Evolutionary conservation across 1,140 invertebrate species (phyloP), one percentile per base, ranked within the genome.

Genomic region (Megathymus violae): DNA sequence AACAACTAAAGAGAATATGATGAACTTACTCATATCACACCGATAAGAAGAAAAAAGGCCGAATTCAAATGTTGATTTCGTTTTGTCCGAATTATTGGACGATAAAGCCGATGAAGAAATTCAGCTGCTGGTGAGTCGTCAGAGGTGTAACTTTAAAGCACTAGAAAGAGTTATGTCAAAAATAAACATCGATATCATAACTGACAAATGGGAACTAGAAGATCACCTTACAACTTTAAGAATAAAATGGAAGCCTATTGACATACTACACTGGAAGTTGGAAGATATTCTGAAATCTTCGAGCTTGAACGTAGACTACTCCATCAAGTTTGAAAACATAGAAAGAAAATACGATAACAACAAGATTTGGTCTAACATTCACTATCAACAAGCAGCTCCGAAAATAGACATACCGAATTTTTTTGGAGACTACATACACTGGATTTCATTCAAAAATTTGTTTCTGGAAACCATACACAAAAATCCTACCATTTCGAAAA

Each of bases 391-490:
- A 22, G 19, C 19, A 22, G 5, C 19, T 5, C 19, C 19, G 19
- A 69, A 43, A 19, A 56, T 69, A 10, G 47, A 74, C 1, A 52
- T 82, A 1, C 74, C 78, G 3, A 71, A 75, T 44, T 83, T 83
- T 62, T 67, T 62, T 2, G 80, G 76, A 5, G 56, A 62, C 25
- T 78, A 75, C 48, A 65, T 48, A 11, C 61, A 76, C 22, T 85
- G 80, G 79, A 56, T 74, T 10, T 54, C 69, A 2, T 83, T 85
- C 44, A 61, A 69, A 16, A 67, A 83, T 51, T 59, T 74, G 0
- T 85, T 83, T 60, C 31, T 48, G 1, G 68, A 71, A 47, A 56
- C 82, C 0, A 69, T 83, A 5, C 64, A 85, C 46, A 62, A 74
- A 16, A 71, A 77, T 22, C 36, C 59, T 1, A 27, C 44, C 0